phyloP scores from a whole-genome alignment of 2,888 invertebrate species.

The Trichogramma dendrolimi region DNA sequence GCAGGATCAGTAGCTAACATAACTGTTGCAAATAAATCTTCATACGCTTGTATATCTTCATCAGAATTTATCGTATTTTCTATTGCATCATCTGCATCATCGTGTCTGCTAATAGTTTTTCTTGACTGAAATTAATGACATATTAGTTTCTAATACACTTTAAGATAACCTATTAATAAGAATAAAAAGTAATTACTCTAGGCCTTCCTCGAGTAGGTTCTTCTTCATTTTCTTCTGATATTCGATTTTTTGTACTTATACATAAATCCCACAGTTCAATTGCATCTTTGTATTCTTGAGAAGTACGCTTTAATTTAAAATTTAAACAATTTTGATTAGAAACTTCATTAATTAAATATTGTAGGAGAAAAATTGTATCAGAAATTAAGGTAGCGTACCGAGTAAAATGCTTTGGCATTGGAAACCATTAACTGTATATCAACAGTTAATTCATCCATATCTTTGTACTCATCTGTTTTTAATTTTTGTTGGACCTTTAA shows the following conservation, averaged over 20 bases:
- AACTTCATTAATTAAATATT: neutral
- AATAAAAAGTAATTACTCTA: constrained; percentile 39
- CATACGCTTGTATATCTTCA: constrained; percentile 73
- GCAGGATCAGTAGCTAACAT: constrained; percentile 78
- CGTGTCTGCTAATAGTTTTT: constrained; percentile 49
- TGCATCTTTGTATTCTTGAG: constrained; percentile 86
- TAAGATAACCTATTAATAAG: neutral
- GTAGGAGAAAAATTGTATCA: neutral
- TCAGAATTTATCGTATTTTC: constrained; percentile 69
- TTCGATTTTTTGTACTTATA: constrained; percentile 57
- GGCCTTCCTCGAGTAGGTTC: constrained; percentile 55
- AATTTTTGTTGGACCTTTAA: constrained; percentile 92
- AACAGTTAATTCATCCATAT: constrained; percentile 82
- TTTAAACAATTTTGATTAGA: neutral
- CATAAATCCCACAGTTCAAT: constrained; percentile 83
- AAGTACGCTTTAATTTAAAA: constrained; percentile 59
- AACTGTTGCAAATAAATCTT: constrained; percentile 83
- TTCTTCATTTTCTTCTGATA: constrained; percentile 54
- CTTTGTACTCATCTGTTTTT: constrained; percentile 94
- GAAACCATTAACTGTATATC: constrained; percentile 89
- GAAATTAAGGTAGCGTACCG: constrained; percentile 51
- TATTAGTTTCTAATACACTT: neutral
- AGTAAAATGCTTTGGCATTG: constrained; percentile 95
- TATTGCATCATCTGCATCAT: constrained; percentile 66
- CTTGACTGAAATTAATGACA: constrained; percentile 37